Conservation (phyloP, 1,140 invertebrate species). For the Drosophila repletoides region DNA sequence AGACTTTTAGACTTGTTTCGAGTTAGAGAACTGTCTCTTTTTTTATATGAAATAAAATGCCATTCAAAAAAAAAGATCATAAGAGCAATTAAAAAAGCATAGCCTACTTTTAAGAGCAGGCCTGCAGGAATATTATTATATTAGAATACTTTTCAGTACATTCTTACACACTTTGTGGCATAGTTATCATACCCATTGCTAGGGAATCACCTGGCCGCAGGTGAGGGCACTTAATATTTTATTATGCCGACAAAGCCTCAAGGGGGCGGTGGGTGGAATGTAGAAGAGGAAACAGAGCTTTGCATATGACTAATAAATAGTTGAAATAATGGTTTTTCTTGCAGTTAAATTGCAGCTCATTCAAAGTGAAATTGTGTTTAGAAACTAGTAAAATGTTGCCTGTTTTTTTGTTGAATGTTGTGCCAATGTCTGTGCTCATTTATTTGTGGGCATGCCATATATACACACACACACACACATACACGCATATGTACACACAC, state of each 20-base stretch:
- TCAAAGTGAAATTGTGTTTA: constrained; percentile 42
- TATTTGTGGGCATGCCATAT: constrained; percentile 42
- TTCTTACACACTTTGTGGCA: too few relatives aligned
- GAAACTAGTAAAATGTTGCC: constrained; percentile 24
- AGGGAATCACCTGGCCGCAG: constrained; percentile 52
- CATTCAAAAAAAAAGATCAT: background rate
- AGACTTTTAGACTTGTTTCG: too few relatives aligned
- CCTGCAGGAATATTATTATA: too few relatives aligned
- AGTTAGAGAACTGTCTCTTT: too few relatives aligned
- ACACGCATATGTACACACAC: constrained; percentile 6
- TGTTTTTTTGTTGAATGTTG: constrained; percentile 36
- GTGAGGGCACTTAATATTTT: constrained; percentile 71
- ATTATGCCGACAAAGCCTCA: constrained; percentile 50
- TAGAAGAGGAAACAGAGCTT: too few relatives aligned
- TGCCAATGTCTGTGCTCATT: constrained; percentile 41
- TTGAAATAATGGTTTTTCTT: constrained; percentile 37
- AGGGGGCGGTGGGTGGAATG: constrained; percentile 1
- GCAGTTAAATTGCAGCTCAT: constrained; percentile 51
- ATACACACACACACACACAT: constrained; percentile 16
- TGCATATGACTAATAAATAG: too few relatives aligned
- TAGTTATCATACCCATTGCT: too few relatives aligned
- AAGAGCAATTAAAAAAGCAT: background rate
- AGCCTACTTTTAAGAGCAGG: too few relatives aligned
- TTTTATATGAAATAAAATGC: too few relatives aligned
- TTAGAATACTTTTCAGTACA: too few relatives aligned